These are phyloP conservation scores for Merops nubicus DNA, from an alignment of 2,113 vertebrate genomes.

Conservation along the genomic window DNA sequence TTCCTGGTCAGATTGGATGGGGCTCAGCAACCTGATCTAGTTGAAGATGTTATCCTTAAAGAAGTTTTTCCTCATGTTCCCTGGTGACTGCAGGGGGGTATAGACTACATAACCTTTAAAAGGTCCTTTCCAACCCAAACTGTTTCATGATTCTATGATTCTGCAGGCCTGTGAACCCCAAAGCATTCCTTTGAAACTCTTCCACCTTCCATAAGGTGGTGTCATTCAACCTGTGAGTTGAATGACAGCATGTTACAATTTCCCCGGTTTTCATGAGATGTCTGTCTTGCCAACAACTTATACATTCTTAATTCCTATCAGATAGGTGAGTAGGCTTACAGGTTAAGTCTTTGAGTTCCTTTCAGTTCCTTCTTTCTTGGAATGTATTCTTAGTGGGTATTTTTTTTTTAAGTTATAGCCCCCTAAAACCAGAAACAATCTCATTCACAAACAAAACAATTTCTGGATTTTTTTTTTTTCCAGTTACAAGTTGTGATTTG, in stretches of 20 bases:
- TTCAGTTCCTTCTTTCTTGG: slow-evolving; percentile 6
- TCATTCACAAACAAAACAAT: not conserved
- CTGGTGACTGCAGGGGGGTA: not conserved
- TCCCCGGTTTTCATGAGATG: not conserved
- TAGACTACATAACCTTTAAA: not conserved
- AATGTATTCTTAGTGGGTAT: slow-evolving; percentile 19
- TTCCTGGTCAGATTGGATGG: not conserved
- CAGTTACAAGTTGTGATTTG: not conserved
- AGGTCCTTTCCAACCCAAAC: not conserved
- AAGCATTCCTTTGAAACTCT: not conserved
- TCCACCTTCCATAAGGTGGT: not conserved
- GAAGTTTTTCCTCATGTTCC: too few relatives aligned
- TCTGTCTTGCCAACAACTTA: not conserved
- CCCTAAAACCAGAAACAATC: not conserved
- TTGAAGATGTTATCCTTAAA: too few relatives aligned
- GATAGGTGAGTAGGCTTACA: slow-evolving; percentile 17
- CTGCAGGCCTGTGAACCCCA: not conserved
- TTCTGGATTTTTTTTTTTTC: not conserved
- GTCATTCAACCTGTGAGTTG: not conserved
- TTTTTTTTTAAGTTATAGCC: slow-evolving; percentile 20
- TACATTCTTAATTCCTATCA: not conserved
- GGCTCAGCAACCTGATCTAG: not conserved
- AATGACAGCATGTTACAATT: not conserved
- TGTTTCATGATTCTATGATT: not conserved
- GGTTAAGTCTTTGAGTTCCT: not conserved